These are phyloP conservation scores for Drosophila aldrichi DNA, from an alignment of 2,888 invertebrate species.

Conservation along the genomic window DNA sequence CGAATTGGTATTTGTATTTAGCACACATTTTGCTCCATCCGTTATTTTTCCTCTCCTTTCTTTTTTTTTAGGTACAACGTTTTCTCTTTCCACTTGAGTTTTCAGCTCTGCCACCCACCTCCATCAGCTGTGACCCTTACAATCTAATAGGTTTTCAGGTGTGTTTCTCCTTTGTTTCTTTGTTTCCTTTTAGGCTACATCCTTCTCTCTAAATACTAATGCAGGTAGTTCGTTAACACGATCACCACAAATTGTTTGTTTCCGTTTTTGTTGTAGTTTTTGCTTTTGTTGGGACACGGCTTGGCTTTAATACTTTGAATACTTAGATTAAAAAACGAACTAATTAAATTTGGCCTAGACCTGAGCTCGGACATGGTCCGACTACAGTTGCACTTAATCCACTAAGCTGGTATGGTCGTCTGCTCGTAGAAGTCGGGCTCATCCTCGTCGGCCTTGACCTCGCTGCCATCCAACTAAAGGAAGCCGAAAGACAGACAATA, in stretches of 20 bases:
- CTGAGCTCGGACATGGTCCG: background rate
- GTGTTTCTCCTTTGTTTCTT: slow-evolving; percentile 14
- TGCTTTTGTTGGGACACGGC: slow-evolving; percentile 42
- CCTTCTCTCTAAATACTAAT: slow-evolving; percentile 69
- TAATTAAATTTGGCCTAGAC: slow-evolving; percentile 59
- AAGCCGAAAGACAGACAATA: slow-evolving; percentile 25
- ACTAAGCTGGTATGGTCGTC: slow-evolving; percentile 92
- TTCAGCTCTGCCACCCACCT: slow-evolving; percentile 32
- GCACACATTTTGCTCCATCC: no score
- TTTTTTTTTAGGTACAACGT: slow-evolving; percentile 71
- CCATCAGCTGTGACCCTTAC: slow-evolving; percentile 16
- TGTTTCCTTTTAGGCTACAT: slow-evolving; percentile 27
- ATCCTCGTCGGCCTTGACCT: slow-evolving; percentile 93
- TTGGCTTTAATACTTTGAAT: slow-evolving; percentile 69
- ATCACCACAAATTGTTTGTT: slow-evolving; percentile 60
- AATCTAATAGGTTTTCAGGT: slow-evolving; percentile 54
- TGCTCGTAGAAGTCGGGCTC: slow-evolving; percentile 98
- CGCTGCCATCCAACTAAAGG: slow-evolving; percentile 92
- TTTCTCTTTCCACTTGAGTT: slow-evolving; percentile 33
- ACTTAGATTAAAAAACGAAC: slow-evolving; percentile 43
- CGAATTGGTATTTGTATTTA: background rate
- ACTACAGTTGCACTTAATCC: slow-evolving; percentile 28
- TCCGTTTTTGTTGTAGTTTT: slow-evolving; percentile 15
- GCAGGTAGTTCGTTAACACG: slow-evolving; percentile 75
- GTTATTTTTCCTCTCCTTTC: background rate